Conservation (phyloP, 35 echinoderm and acorn worm species). For the Apostichopus californicus region DNA sequence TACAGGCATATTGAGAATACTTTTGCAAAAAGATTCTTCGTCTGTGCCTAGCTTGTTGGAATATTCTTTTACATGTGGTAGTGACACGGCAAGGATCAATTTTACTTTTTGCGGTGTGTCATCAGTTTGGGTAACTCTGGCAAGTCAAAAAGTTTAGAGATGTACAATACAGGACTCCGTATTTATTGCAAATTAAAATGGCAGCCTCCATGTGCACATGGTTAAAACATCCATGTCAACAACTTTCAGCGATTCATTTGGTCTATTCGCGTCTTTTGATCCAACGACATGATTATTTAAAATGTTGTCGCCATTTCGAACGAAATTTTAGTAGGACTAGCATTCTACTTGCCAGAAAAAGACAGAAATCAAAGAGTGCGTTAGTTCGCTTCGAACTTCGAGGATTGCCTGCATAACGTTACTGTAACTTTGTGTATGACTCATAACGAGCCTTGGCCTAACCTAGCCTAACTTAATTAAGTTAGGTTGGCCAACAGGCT, state of each 20-base stretch:
- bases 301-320: background rate
- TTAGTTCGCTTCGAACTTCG: too few relatives aligned
- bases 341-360: constrained; percentile 2
- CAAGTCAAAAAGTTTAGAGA: too few relatives aligned
- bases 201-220: constrained; percentile 25
- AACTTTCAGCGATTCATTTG: background rate
- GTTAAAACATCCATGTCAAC: background rate
- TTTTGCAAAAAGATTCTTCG: too few relatives aligned
- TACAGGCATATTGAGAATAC: too few relatives aligned
- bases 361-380: constrained; percentile 18
- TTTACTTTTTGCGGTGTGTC: too few relatives aligned
- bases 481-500: background rate
- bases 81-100: too few relatives aligned
- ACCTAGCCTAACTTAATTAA: background rate
- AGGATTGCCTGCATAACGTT: too few relatives aligned
- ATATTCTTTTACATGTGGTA: too few relatives aligned
- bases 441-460: background rate
- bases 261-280: background rate
- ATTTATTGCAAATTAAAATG: background rate
- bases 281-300: background rate
- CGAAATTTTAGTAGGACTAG: background rate
- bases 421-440: too few relatives aligned
- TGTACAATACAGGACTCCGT: background rate
- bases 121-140: too few relatives aligned
- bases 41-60: too few relatives aligned